Evolutionary conservation across 92 coral and sea anemone species (phyloP), one percentile per base, ranked within the genome.

Genomic region (Pocillopora meandrina): DNA sequence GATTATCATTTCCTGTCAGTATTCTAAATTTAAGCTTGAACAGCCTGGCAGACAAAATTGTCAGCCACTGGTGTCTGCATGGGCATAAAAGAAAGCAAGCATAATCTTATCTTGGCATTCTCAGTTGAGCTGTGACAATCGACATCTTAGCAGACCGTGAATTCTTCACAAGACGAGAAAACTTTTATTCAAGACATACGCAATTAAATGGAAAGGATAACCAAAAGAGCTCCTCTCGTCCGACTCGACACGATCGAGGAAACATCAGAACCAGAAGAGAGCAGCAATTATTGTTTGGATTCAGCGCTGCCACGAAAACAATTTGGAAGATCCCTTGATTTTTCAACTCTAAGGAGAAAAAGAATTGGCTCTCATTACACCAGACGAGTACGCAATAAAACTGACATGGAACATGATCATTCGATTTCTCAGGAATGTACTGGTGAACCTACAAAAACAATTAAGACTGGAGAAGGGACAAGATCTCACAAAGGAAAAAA

Each of bases 161-260:
- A 35, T 14, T 52, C 17, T 69, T 14, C 56, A 18, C 18, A 35
- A 33, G 19, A 19, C 0, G 52, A 69, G 73, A 66, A 36, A 26
- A 66, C 71, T 21, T 21, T 26, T 66, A n/a, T 26, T 2, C n/a
- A 36, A 23, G 9, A 13, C 5, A 47, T 19, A 36, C 59, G 23
- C 18, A 18, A 18, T 18, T 47, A n/a, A 78, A 74, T 74, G 78
- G 63, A 36, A 52, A 33, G 18, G 9, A n/a, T 7, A 19, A 62
- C 31, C 3, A 74, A 74, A 74, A 34, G 47, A 18, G 56, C 57
- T n/a, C 63, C 34, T 21, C 33, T 66, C 26, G 56, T 11, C 31
- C 49, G 64, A 7, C 84, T 79, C 19, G 72, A 79, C 18, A 56
- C 84, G 56, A 67, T 79, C 16, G 57, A 20, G 72, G 74, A 66